These are phyloP conservation scores for Kradibia gibbosae DNA, from an alignment of 1,140 invertebrate genomes.

Conservation along the genomic window DNA sequence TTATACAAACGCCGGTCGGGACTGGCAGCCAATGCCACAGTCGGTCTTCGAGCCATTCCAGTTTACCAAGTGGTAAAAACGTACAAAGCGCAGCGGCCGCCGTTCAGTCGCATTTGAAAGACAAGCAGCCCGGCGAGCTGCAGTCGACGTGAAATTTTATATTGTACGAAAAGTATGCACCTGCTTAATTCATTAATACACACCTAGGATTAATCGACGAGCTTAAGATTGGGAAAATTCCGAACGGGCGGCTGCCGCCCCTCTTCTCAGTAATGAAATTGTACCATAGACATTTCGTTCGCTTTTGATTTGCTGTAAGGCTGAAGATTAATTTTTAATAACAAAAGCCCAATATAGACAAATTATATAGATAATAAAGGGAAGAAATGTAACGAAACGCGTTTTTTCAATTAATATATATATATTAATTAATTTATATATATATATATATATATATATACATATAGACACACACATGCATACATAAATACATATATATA, in stretches of 20 bases:
- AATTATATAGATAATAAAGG: not conserved
- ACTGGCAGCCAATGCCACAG: constrained; percentile 74
- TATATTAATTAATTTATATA: no score
- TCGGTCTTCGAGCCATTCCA: constrained; percentile 77
- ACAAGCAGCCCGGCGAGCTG: constrained; percentile 59
- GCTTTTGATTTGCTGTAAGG: constrained; percentile 12
- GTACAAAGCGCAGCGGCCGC: constrained; percentile 53
- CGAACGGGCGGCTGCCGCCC: constrained; percentile 1
- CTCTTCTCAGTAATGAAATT: not conserved
- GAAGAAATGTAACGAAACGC: not conserved
- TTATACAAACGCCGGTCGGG: constrained; percentile 78
- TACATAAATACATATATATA: no score
- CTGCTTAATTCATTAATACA: constrained; percentile 44
- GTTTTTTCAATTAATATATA: constrained; percentile 28
- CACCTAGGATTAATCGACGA: not conserved
- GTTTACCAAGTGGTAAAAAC: constrained; percentile 67
- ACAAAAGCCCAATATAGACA: not conserved
- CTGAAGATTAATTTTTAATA: not conserved
- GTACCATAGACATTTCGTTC: constrained; percentile 26
- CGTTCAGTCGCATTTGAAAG: constrained; percentile 60
- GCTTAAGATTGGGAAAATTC: constrained; percentile 22
- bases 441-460: no score
- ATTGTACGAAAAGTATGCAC: constrained; percentile 16
- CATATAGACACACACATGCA: no score
- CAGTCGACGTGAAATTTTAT: constrained; percentile 62